A percentile compares a stretch with the other conserved stretches of the same genome.
phyloP scores from a whole-genome alignment of 2,888 invertebrate genomes.

The Cheilosia impressa region DNA sequence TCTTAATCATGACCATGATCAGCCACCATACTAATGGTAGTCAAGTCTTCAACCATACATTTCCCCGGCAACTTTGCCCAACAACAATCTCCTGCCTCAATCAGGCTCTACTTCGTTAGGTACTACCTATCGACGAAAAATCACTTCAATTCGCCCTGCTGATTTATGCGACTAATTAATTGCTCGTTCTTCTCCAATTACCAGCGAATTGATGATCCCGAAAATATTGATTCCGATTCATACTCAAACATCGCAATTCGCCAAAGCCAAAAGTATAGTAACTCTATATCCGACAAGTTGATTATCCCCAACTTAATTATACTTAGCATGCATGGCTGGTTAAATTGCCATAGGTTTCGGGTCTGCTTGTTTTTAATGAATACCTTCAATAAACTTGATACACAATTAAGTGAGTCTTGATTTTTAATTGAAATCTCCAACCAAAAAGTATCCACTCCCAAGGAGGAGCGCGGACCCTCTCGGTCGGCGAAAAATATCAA shows the following conservation, averaged over 20 bases:
- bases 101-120: too few relatives aligned
- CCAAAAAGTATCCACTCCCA: not conserved
- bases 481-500: conserved; percentile 45
- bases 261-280: not conserved
- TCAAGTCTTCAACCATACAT: too few relatives aligned
- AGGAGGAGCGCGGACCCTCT: too few relatives aligned
- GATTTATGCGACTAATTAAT: not conserved
- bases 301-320: not conserved
- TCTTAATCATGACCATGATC: too few relatives aligned
- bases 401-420: conserved; percentile 60
- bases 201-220: not conserved
- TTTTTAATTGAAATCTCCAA: conserved; percentile 60
- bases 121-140: too few relatives aligned
- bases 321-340: not conserved
- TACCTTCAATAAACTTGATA: conserved; percentile 61
- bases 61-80: too few relatives aligned
- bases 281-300: not conserved
- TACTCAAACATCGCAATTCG: not conserved
- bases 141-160: too few relatives aligned
- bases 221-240: not conserved
- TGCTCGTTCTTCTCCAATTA: not conserved
- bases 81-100: too few relatives aligned
- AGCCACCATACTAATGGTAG: too few relatives aligned
- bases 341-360: conserved; percentile 3
- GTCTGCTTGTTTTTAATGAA: conserved; percentile 46